Base-by-base conservation (phyloP, 1,140 invertebrate species). In the Saccostrea echinata region DNA sequence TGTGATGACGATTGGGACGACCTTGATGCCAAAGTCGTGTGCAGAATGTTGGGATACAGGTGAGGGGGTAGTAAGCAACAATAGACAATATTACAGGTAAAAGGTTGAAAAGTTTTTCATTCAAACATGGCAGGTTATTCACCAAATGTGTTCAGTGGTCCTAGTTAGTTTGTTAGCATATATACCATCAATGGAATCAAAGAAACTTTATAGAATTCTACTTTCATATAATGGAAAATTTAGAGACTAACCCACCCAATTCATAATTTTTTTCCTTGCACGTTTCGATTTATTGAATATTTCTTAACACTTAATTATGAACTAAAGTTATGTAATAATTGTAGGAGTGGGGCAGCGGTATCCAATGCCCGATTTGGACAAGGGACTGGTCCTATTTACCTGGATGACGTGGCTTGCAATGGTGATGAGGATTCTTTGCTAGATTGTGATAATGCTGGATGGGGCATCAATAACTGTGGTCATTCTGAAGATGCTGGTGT, bases 1-100 rank as follows among this genome's bases (percentile, higher is more conserved):
- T 97, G 97, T 93, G 97, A 97, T 92, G 97, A 97, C 91, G 95
- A 96, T 84, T 97, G 97, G 91, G 96, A 96, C 0, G 94, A 97
- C 68, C 95, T 94, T 53, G 96, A 97, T 89, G 97, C 97, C 1
- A 94, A 96, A 88, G 95, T 97, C 0, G 95, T 97, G 24, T 97
- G 97, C 43, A 80, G 51, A 61, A 84, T 84, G 84, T 43, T 80
- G 0, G 86, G 82, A 84, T 87, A 71, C 35, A 83, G 64, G 86
- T 87, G 68, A 68, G 33, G 35, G 35, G 35, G 6, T 43, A 43
- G 43, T 43, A 8, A 43, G 9, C 43, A 43, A 43, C 4, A 43
- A 43, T 43, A n/a, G n/a, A n/a, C n/a, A n/a, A n/a, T n/a, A n/a
- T n/a, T n/a, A n/a, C 9, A 43, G 43, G 9, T 43, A 8, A 43